A percentile compares a stretch with the other conserved stretches of the same genome.
Evolutionary conservation across 92 coral and sea anemone genomes (phyloP).

Genomic region (Phenganax subtilis): DNA sequence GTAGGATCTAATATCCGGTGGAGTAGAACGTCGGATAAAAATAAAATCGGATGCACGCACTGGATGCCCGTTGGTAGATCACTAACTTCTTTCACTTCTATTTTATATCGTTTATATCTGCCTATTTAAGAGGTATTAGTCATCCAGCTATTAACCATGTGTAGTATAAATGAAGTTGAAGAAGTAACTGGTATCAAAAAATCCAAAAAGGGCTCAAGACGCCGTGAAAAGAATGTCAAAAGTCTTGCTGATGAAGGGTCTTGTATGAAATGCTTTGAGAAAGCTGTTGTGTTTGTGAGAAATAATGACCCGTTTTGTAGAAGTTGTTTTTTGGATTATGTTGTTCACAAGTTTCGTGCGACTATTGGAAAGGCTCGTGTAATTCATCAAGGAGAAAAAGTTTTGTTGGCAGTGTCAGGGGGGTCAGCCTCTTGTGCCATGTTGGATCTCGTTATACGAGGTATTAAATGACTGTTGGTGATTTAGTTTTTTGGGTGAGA

Average conservation of each 20-base stretch:
- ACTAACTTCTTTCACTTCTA: too few relatives aligned
- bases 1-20: background rate
- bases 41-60: too few relatives aligned
- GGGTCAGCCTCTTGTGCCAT: constrained; percentile 77
- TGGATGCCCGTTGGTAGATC: too few relatives aligned
- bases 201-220: constrained; percentile 6
- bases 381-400: constrained; percentile 69
- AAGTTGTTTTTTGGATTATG: constrained; percentile 73
- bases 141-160: background rate
- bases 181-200: background rate
- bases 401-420: constrained; percentile 76
- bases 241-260: background rate
- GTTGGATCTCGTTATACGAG: constrained; percentile 54
- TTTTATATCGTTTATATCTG: too few relatives aligned
- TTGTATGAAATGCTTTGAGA: constrained; percentile 78
- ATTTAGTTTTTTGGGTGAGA: too few relatives aligned
- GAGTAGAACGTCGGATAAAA: background rate
- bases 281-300: constrained; percentile 73
- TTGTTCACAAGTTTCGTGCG: constrained; percentile 92
- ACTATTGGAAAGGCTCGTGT: constrained; percentile 95
- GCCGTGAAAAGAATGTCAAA: background rate
- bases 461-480: too few relatives aligned
- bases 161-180: constrained; percentile 22
- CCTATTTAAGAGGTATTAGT: background rate
- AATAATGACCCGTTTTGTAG: constrained; percentile 83